Conservation (phyloP, 1,140 invertebrate genomes). For the Maniola jurtina region DNA sequence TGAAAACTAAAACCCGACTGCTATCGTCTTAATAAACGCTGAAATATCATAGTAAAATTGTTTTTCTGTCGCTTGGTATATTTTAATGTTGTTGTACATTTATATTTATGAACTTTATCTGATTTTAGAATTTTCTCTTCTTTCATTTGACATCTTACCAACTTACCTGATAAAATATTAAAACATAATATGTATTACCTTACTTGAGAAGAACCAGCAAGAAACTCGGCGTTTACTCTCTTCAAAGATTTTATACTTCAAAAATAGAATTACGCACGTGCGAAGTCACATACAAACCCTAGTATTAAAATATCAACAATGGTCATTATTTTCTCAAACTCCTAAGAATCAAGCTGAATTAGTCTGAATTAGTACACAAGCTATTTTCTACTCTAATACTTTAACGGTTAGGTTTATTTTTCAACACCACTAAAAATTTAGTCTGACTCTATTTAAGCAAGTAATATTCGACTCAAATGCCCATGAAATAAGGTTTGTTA, state of each 20-base stretch:
- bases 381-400: background rate
- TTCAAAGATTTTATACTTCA: background rate
- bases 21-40: too few relatives aligned
- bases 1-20: too few relatives aligned
- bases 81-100: too few relatives aligned
- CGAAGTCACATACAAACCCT: background rate
- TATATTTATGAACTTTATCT: too few relatives aligned
- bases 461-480: background rate
- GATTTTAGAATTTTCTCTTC: too few relatives aligned
- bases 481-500: background rate
- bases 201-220: too few relatives aligned
- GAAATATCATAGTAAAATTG: too few relatives aligned
- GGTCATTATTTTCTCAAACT: conserved; percentile 2
- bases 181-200: too few relatives aligned
- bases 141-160: too few relatives aligned
- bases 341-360: conserved; percentile 1
- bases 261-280: background rate
- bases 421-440: background rate
- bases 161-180: too few relatives aligned
- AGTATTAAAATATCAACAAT: conserved; percentile 12
- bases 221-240: too few relatives aligned
- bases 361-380: conserved; percentile 3
- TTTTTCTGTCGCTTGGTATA: too few relatives aligned
- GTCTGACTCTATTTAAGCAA: background rate
- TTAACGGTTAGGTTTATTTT: background rate